Conservation (phyloP, 1,140 invertebrate genomes). For the Polyergus mexicanus region DNA sequence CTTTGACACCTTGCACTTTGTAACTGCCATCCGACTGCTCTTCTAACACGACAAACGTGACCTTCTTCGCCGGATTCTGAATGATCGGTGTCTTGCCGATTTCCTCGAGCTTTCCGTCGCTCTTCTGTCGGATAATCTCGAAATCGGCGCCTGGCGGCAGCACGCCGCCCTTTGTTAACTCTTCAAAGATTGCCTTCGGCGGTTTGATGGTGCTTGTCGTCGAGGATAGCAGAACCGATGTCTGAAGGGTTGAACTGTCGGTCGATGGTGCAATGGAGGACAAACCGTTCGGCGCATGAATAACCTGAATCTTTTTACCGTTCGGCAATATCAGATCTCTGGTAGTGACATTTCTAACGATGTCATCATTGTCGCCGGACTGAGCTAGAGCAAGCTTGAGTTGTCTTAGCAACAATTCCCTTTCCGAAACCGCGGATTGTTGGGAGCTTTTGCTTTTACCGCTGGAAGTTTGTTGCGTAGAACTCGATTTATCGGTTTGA, state of each 20-base stretch:
- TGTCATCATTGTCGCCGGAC: slow-evolving; percentile 88
- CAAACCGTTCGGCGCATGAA: slow-evolving; percentile 83
- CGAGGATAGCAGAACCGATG: slow-evolving; percentile 64
- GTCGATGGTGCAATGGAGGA: slow-evolving; percentile 72
- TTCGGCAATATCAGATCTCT: slow-evolving; percentile 91
- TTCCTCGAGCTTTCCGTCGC: slow-evolving; percentile 91
- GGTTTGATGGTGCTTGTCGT: slow-evolving; percentile 86
- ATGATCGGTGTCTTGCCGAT: slow-evolving; percentile 88
- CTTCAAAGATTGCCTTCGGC: slow-evolving; percentile 89
- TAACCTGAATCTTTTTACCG: slow-evolving; percentile 91
- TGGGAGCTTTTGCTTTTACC: slow-evolving; percentile 55
- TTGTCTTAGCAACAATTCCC: slow-evolving; percentile 90
- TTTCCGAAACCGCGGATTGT: slow-evolving; percentile 69
- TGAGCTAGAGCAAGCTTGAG: slow-evolving; percentile 90
- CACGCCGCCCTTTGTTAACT: slow-evolving; percentile 91
- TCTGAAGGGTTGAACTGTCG: slow-evolving; percentile 60
- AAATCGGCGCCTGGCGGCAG: slow-evolving; percentile 92
- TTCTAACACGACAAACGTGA: slow-evolving; percentile 94
- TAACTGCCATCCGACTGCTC: slow-evolving; percentile 94
- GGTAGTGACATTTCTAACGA: slow-evolving; percentile 89
- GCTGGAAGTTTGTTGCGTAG: slow-evolving; percentile 12
- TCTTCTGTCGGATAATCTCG: slow-evolving; percentile 91
- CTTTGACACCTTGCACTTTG: slow-evolving; percentile 92
- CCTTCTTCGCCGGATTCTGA: slow-evolving; percentile 90
- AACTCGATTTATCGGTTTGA: slow-evolving; percentile 80